phyloP scores from a whole-genome alignment of 2,888 invertebrate genomes.

The Brachycybe producta region DNA sequence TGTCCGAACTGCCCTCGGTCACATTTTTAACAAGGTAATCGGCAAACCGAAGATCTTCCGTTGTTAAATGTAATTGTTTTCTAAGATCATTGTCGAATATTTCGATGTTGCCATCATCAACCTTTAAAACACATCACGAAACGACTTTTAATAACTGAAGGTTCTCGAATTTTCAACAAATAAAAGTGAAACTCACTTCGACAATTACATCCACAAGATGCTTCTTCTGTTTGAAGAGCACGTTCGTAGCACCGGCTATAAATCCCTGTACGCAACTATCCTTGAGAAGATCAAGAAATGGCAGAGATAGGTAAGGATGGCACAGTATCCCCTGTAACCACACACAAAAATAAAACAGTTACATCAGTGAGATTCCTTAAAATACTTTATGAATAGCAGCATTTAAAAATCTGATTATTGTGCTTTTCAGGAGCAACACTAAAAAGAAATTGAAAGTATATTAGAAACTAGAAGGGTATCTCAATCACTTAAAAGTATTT shows the following conservation, averaged over 20 bases:
- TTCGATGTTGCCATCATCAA: conserved; percentile 75
- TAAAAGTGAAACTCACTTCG: conserved; percentile 44
- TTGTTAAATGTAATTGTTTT: conserved; percentile 71
- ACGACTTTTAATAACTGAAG: not conserved
- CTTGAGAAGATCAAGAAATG: conserved; percentile 80
- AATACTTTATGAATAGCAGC: not conserved
- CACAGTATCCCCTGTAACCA: conserved; percentile 66
- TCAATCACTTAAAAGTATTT: too few species aligned
- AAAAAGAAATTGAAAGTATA: too few species aligned
- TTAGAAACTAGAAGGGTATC: too few species aligned
- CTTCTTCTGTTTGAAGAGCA: conserved; percentile 89
- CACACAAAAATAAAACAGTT: conserved; percentile 12
- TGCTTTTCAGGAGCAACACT: too few species aligned
- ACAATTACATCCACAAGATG: conserved; percentile 84
- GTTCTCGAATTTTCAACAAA: not conserved
- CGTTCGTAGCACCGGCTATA: conserved; percentile 93
- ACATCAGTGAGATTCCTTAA: not conserved
- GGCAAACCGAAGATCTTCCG: conserved; percentile 89
- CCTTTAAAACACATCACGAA: conserved; percentile 36
- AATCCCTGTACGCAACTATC: conserved; percentile 62
- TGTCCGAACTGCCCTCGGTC: conserved; percentile 47
- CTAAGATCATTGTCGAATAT: conserved; percentile 63
- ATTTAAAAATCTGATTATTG: too few species aligned
- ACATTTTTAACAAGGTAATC: conserved; percentile 72
- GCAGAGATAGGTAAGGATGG: conserved; percentile 87